These are phyloP conservation scores for Ornithorhynchus anatinus DNA, from an alignment of 2,113 vertebrate species.

Conservation along the genomic window DNA sequence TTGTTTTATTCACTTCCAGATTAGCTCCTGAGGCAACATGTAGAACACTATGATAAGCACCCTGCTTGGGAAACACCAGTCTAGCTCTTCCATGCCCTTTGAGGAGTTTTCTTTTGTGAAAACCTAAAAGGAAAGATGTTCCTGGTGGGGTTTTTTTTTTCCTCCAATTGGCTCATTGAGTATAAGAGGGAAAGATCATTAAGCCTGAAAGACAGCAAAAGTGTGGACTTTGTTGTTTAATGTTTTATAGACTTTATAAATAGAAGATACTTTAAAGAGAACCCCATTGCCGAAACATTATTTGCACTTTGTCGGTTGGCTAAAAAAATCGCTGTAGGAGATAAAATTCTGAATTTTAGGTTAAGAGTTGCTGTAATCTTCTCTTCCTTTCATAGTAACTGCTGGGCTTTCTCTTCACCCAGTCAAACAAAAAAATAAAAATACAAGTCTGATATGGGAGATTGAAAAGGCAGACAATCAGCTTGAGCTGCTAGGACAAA, in stretches of 20 bases:
- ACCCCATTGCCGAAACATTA: conserved; percentile 52
- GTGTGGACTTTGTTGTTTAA: conserved; percentile 52
- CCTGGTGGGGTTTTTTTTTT: conserved; percentile 59
- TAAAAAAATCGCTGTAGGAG: conserved; percentile 15
- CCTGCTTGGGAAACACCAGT: too few relatives aligned
- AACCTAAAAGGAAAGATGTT: conserved; percentile 64
- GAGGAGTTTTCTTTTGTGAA: conserved; percentile 45
- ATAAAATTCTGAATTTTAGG: conserved; percentile 8
- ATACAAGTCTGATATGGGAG: too few relatives aligned
- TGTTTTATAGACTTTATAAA: conserved; percentile 54
- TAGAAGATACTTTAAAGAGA: conserved; percentile 52
- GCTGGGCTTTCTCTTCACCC: too few relatives aligned
- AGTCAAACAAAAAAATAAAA: too few relatives aligned
- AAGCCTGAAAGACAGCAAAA: conserved; percentile 34
- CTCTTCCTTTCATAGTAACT: neutral
- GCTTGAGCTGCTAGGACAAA: too few relatives aligned
- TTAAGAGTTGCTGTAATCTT: neutral
- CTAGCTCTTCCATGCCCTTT: conserved; percentile 49
- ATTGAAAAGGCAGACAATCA: too few relatives aligned
- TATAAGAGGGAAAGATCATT: conserved; percentile 50
- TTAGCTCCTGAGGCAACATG: too few relatives aligned
- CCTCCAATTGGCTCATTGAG: conserved; percentile 55
- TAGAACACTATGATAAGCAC: too few relatives aligned
- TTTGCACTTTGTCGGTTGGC: conserved; percentile 60
- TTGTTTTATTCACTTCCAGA: too few relatives aligned